Evolutionary conservation across 2,797 vertebrate genomes (phyloP).

Genomic region (Masticophis lateralis): DNA sequence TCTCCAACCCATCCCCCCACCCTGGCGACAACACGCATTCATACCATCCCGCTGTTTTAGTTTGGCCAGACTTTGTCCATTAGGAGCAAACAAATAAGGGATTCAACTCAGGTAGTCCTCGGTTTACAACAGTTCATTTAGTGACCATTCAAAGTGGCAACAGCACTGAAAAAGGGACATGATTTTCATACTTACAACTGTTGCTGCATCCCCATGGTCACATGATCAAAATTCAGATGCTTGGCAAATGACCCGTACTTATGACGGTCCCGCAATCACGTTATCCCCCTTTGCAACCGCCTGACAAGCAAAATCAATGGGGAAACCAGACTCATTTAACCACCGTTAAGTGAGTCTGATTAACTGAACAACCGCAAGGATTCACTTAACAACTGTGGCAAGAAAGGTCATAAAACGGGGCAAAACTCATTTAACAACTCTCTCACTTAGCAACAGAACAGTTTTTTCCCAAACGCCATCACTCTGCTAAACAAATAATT

Average conservation of each 20-base stretch:
- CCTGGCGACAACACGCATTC: too few relatives aligned
- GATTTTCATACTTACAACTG: neutral
- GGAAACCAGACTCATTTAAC: neutral
- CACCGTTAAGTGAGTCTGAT: too few relatives aligned
- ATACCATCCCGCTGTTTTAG: neutral
- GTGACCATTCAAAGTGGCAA: neutral
- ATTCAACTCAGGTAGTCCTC: neutral
- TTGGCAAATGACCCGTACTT: neutral
- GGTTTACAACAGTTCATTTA: neutral
- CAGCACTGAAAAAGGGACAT: neutral
- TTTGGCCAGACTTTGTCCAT: neutral
- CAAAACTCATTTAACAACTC: neutral
- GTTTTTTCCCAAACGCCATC: too few relatives aligned
- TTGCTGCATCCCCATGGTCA: neutral
- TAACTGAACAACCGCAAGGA: neutral
- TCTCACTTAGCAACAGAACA: neutral
- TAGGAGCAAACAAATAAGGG: neutral
- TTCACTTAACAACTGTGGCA: neutral
- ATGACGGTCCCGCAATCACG: rapidly evolving
- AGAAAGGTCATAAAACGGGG: neutral
- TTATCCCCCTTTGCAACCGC: neutral
- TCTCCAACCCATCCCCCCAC: too few relatives aligned
- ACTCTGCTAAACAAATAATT: too few relatives aligned
- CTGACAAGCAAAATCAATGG: neutral
- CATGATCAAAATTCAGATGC: neutral